Conservation (phyloP, 35 echinoderm and acorn worm species). For the Lytechinus pictus region DNA sequence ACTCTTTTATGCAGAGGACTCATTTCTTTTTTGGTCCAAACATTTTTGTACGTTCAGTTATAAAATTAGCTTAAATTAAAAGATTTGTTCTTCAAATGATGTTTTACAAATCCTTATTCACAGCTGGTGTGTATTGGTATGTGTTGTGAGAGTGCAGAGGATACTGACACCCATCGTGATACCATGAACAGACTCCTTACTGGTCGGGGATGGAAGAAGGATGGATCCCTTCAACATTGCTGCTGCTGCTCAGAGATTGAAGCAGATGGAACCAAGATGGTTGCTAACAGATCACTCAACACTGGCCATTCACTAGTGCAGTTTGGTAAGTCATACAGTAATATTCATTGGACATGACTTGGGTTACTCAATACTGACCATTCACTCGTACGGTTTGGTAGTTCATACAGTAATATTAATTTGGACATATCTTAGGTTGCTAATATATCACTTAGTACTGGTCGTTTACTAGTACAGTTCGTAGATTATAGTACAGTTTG, state of each 20-base stretch:
- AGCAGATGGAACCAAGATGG: conserved; percentile 21
- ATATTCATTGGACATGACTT: neutral
- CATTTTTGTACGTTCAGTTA: too few relatives aligned
- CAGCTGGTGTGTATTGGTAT: conserved; percentile 56
- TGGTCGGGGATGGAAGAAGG: conserved; percentile 41
- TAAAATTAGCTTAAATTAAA: too few relatives aligned
- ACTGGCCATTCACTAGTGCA: conserved; percentile 8
- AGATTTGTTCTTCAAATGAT: neutral
- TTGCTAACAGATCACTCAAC: neutral
- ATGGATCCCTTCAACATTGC: conserved; percentile 43
- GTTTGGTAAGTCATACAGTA: neutral
- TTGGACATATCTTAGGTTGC: too few relatives aligned
- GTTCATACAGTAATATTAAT: too few relatives aligned
- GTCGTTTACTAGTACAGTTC: too few relatives aligned
- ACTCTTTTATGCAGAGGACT: too few relatives aligned
- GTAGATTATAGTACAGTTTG: too few relatives aligned
- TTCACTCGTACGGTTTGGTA: too few relatives aligned
- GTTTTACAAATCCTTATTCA: neutral
- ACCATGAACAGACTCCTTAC: conserved; percentile 21
- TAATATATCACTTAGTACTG: too few relatives aligned
- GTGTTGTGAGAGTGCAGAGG: conserved; percentile 54
- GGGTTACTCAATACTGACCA: too few relatives aligned
- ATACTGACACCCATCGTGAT: conserved; percentile 1
- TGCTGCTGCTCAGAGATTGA: conserved; percentile 39
- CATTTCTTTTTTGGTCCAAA: too few relatives aligned